Conservation (phyloP, 92 coral and sea anemone species). For the Diadumene lineata region DNA sequence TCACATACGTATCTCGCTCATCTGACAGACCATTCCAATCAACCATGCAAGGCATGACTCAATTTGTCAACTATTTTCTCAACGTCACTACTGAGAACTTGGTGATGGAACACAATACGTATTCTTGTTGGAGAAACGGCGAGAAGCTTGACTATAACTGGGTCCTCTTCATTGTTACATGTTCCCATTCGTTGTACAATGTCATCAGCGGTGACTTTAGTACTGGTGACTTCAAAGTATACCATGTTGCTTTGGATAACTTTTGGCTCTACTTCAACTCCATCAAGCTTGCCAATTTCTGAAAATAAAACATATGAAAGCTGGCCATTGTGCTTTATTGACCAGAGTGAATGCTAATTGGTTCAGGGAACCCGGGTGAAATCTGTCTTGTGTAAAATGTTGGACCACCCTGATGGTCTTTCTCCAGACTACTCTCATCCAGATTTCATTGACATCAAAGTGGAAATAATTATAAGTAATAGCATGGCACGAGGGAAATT, state of each 20-base stretch:
- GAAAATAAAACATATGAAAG: background rate
- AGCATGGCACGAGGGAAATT: no score
- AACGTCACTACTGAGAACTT: slow-evolving; percentile 54
- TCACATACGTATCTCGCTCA: no score
- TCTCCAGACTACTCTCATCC: no score
- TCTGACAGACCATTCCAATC: no score
- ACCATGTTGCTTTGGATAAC: slow-evolving; percentile 65
- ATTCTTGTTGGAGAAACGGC: slow-evolving; percentile 35
- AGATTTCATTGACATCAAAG: no score
- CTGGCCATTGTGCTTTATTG: no score
- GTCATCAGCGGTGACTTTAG: slow-evolving; percentile 52
- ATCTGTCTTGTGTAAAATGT: no score
- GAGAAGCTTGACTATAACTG: slow-evolving; percentile 49
- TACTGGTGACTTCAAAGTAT: slow-evolving; percentile 52
- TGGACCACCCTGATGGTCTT: no score
- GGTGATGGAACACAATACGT: slow-evolving; percentile 75
- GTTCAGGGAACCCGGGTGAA: no score
- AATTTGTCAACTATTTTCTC: slow-evolving; percentile 45
- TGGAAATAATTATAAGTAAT: no score
- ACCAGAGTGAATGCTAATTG: no score
- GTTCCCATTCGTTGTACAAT: slow-evolving; percentile 53
- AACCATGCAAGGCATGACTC: slow-evolving; percentile 6
- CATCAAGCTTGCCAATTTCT: slow-evolving; percentile 62
- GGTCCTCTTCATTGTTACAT: slow-evolving; percentile 39
- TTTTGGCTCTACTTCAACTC: slow-evolving; percentile 50